These are phyloP conservation scores for Aproaerema taeniolella DNA, from an alignment of 2,888 invertebrate species.

Conservation along the genomic window DNA sequence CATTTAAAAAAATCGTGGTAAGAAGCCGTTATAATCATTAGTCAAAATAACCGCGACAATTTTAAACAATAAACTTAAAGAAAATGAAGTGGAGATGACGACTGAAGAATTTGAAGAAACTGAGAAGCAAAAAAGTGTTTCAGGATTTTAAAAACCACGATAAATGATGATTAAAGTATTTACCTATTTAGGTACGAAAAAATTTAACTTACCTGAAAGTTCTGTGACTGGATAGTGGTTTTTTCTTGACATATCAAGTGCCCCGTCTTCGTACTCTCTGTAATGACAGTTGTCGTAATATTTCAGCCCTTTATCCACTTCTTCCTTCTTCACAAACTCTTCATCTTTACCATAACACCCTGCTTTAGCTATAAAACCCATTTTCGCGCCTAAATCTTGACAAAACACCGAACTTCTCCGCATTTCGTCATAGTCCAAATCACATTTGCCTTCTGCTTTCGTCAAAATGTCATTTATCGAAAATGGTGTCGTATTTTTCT, in stretches of 20 bases:
- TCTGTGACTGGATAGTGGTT: slow-evolving; percentile 64
- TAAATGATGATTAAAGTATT: no score
- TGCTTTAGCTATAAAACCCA: slow-evolving; percentile 48
- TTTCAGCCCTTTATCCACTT: slow-evolving; percentile 53
- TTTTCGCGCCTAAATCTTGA: slow-evolving; percentile 58
- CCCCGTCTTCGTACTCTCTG: slow-evolving; percentile 63
- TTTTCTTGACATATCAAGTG: slow-evolving; percentile 71
- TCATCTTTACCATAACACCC: slow-evolving; percentile 42
- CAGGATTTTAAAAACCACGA: no score
- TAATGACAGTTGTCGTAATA: slow-evolving; percentile 64
- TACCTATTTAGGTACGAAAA: no score
- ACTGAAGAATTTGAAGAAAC: no score
- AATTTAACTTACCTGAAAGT: slow-evolving; percentile 67
- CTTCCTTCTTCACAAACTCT: slow-evolving; percentile 53
- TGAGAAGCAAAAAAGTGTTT: no score
- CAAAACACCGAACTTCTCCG: slow-evolving; percentile 52
- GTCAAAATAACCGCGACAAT: no score
- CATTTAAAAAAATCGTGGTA: no score
- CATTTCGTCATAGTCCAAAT: slow-evolving; percentile 37
- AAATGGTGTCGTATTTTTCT: slow-evolving; percentile 80
- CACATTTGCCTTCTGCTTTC: slow-evolving; percentile 67
- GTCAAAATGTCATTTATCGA: slow-evolving; percentile 85
- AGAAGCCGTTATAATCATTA: no score
- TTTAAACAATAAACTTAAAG: no score
- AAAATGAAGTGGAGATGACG: no score